These are phyloP conservation scores for Drosophila incognita DNA, from an alignment of 2,888 invertebrate genomes.

Conservation along the genomic window DNA sequence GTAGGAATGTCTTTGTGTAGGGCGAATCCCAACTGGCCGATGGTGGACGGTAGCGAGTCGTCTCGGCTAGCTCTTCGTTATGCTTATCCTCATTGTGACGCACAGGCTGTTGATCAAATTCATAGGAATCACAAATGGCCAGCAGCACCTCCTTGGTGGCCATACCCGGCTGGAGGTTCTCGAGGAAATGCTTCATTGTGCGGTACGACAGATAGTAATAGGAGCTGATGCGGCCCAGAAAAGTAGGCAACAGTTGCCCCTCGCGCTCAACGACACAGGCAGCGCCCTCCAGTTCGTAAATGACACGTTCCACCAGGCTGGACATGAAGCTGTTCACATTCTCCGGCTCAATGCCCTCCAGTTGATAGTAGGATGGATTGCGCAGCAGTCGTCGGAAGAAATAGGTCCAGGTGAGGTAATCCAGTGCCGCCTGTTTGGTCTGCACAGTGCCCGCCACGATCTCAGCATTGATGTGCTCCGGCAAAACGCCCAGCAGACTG, in stretches of 20 bases:
- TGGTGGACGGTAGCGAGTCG: constrained; percentile 90
- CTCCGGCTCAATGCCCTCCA: constrained; percentile 89
- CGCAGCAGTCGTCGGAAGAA: constrained; percentile 96
- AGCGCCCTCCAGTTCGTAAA: constrained; percentile 90
- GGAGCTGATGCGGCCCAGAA: constrained; percentile 96
- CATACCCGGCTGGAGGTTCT: constrained; percentile 88
- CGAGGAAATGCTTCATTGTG: constrained; percentile 94
- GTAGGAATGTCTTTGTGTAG: constrained; percentile 95
- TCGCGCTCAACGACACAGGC: constrained; percentile 92
- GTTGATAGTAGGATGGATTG: constrained; percentile 96
- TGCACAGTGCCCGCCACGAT: constrained; percentile 97
- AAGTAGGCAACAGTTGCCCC: constrained; percentile 86
- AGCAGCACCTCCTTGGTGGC: constrained; percentile 90
- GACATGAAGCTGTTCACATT: constrained; percentile 92
- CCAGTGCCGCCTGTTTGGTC: constrained; percentile 95
- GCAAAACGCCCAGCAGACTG: constrained; percentile 93
- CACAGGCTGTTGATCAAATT: constrained; percentile 97
- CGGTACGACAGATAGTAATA: constrained; percentile 98
- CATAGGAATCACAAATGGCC: constrained; percentile 93
- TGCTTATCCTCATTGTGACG: constrained; percentile 98
- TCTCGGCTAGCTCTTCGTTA: constrained; percentile 94
- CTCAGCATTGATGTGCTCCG: constrained; percentile 99
- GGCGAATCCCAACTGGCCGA: constrained; percentile 93
- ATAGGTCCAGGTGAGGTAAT: constrained; percentile 99
- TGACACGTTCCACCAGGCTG: constrained; percentile 91